Base-by-base conservation (phyloP, 1,140 invertebrate species). In the Eumeta japonica region DNA sequence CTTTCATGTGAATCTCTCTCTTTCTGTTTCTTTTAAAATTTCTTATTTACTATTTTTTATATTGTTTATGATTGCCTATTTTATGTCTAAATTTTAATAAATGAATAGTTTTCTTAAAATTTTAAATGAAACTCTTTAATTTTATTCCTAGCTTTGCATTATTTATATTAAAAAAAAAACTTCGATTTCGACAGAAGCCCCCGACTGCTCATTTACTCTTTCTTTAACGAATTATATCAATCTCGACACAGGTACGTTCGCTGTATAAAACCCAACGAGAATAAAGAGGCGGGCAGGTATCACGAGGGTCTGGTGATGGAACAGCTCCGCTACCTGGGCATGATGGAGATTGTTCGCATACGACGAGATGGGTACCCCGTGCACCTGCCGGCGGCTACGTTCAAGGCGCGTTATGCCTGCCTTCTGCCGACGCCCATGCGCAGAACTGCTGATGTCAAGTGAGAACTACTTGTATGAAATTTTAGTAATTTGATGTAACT, bases 291-390 rank as follows among this genome's bases (percentile, higher is more conserved):
- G 0, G 84, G 92, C 52, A 81, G 85, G 45, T 97, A 91, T 63
- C 85, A 90, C 62, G 84, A 88, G 24, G 79, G 83, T 32, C 78
- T 96, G 35, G 93, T 97, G 2, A 73, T 94, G 24, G 90, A 92
- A 52, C 94, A 97, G 74, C 76, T 97, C 3, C 85, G 86, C 46
- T 97, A 97, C 75, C 81, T 97, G 29, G 94, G 94, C 30, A 97
- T 97, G 92, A 77, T 96, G 56, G 94, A 97, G 65, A 95, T 97
- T 43, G 95, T 97, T 51, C 67, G 91, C 36, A 97, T 97, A 38
- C 78, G 93, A 20, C 87, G 90, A 55, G 91, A 96, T 76, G 94
- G 94, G 1, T 97, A 88, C 71, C 94, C 93, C 0, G 86, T 95
- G 41, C 93, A 97, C 67, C 80, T 94, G 58, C 76, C 80, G 2